phyloP scores from a whole-genome alignment of 2,888 invertebrate species.

The Augochlorella aurata region DNA sequence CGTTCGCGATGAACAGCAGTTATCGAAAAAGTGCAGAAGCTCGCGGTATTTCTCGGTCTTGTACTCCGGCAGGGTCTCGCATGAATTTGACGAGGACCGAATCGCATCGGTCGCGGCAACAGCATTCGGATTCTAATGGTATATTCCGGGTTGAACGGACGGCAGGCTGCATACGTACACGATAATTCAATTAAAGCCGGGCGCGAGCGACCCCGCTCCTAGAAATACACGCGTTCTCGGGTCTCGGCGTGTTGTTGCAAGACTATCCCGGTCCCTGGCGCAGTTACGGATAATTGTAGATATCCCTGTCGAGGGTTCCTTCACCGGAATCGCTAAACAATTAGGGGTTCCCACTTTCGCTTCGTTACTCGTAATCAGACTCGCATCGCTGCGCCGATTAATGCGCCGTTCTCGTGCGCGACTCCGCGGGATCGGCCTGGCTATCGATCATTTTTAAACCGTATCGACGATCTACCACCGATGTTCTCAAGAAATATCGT shows the following conservation, averaged over 20 bases:
- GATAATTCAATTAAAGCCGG: slow-evolving; percentile 63
- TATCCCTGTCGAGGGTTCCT: slow-evolving; percentile 57
- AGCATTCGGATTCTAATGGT: slow-evolving; percentile 46
- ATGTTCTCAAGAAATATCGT: slow-evolving; percentile 1
- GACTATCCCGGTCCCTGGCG: slow-evolving; percentile 47
- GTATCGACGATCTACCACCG: neutral
- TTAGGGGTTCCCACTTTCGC: slow-evolving; percentile 44
- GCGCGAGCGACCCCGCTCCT: slow-evolving; percentile 21
- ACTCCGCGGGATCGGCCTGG: neutral
- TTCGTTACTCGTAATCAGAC: slow-evolving; percentile 36
- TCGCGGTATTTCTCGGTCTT: too few relatives aligned
- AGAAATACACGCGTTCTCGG: slow-evolving; percentile 58
- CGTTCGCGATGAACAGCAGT: too few relatives aligned
- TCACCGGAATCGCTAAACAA: slow-evolving; percentile 46
- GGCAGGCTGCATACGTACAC: slow-evolving; percentile 37
- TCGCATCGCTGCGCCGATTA: slow-evolving; percentile 28
- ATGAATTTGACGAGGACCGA: slow-evolving; percentile 10
- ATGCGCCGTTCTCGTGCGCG: neutral
- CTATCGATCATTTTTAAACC: slow-evolving; percentile 1
- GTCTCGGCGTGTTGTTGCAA: slow-evolving; percentile 43
- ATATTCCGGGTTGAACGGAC: slow-evolving; percentile 36
- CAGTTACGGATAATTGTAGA: slow-evolving; percentile 46
- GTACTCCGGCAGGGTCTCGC: neutral
- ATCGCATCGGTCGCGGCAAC: slow-evolving; percentile 18
- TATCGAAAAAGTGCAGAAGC: too few relatives aligned